Percentiles rank a stretch among this genome's conserved stretches.
Conservation (phyloP, 1,140 invertebrate species). For the Galendromus occidentalis region DNA sequence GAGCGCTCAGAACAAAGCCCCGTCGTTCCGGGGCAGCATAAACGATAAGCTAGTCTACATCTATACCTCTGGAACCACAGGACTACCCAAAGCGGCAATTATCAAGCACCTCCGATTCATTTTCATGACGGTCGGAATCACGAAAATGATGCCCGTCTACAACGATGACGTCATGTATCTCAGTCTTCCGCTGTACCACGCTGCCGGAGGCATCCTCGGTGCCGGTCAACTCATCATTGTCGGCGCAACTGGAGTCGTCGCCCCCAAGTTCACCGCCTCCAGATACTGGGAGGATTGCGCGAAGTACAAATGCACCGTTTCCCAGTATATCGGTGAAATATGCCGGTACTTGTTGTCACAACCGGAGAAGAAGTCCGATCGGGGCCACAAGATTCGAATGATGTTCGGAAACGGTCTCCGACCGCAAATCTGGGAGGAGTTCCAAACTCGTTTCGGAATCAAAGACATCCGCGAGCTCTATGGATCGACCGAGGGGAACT, state of each 20-base stretch:
- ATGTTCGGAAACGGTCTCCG: conserved; percentile 36
- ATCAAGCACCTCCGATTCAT: conserved; percentile 21
- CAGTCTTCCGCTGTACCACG: conserved; percentile 59
- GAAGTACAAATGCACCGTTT: conserved; percentile 70
- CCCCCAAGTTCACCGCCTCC: conserved; percentile 85
- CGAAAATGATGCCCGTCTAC: conserved; percentile 9
- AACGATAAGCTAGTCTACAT: conserved; percentile 37
- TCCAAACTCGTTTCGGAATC: conserved; percentile 32
- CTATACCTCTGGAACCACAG: conserved; percentile 31
- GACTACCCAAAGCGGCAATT: conserved; percentile 29
- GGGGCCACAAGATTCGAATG: conserved; percentile 29
- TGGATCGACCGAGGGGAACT: conserved; percentile 37
- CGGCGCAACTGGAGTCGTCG: conserved; percentile 63
- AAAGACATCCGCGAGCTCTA: conserved; percentile 35
- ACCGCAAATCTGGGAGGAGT: conserved; percentile 33
- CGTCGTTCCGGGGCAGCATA: neutral
- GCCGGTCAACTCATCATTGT: conserved; percentile 57
- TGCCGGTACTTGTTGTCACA: conserved; percentile 35
- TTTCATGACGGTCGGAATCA: conserved; percentile 14
- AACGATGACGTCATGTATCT: conserved; percentile 32
- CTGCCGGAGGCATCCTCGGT: conserved; percentile 66
- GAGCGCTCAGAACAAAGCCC: conserved; percentile 1
- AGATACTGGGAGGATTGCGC: conserved; percentile 81
- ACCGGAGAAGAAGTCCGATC: conserved; percentile 27
- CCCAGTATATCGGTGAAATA: conserved; percentile 37